Percentiles rank a stretch among this genome's conserved stretches.
Conservation (phyloP, 2,113 vertebrate genomes). For the Nycticryphes semicollaris region DNA sequence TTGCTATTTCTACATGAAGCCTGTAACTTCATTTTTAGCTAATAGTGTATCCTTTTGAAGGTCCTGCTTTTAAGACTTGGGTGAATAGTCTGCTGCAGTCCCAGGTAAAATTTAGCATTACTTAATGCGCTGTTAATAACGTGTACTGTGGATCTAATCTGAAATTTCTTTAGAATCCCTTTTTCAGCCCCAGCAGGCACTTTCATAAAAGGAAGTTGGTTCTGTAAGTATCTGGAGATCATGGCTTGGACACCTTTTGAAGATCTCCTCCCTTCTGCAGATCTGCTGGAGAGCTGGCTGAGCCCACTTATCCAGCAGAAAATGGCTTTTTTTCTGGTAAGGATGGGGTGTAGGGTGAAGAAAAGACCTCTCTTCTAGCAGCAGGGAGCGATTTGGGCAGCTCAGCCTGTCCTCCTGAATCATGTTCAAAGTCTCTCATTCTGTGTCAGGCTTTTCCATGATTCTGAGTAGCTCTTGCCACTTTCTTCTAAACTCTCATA, state of each 20-base stretch:
- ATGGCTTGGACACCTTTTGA: not conserved
- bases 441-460: accelerated
- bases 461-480: not conserved
- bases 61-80: not conserved
- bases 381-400: not conserved
- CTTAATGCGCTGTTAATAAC: not conserved
- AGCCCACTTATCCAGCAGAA: not conserved
- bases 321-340: not conserved
- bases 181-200: not conserved
- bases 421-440: not conserved
- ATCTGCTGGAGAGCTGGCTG: not conserved
- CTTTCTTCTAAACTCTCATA: not conserved
- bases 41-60: not conserved
- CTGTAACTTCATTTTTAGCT: not conserved
- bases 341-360: not conserved
- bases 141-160: not conserved
- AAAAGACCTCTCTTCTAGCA: not conserved
- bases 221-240: not conserved
- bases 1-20: not conserved
- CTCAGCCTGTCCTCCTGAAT: not conserved
- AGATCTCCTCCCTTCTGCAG: not conserved
- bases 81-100: not conserved
- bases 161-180: not conserved
- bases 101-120: not conserved
- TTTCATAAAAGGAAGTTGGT: not conserved